phyloP scores from a whole-genome alignment of 2,113 vertebrate species.

The Melanocharis versteri region DNA sequence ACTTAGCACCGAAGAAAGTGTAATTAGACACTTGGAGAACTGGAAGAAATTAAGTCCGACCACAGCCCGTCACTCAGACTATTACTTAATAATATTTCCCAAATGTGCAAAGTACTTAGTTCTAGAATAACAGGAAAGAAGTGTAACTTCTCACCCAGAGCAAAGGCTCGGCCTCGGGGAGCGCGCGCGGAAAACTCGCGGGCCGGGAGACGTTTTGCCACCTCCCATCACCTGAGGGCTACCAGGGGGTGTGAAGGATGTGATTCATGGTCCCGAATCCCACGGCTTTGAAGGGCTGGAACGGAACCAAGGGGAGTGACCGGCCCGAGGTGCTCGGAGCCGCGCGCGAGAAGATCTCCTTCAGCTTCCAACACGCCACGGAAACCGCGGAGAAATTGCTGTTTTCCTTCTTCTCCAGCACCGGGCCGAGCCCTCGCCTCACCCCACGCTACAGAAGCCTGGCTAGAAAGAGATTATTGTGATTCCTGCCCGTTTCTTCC shows the following conservation, averaged over 20 bases:
- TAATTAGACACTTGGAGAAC: constrained; percentile 39
- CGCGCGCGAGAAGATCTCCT: neutral
- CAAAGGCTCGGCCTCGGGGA: neutral
- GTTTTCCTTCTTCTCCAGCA: constrained; percentile 68
- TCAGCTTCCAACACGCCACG: constrained; percentile 28
- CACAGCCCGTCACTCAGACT: constrained; percentile 27
- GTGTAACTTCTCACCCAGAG: neutral
- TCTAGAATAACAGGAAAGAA: constrained; percentile 57
- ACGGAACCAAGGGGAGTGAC: neutral
- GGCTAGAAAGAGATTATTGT: constrained; percentile 72
- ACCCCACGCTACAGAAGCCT: constrained; percentile 11
- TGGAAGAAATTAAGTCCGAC: constrained; percentile 52
- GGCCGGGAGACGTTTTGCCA: neutral
- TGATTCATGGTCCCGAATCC: neutral
- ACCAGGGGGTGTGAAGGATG: neutral
- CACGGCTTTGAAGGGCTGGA: neutral
- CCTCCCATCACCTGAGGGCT: neutral
- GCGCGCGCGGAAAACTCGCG: accelerated
- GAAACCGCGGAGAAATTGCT: constrained; percentile 76
- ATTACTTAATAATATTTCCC: constrained; percentile 57
- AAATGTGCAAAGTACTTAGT: constrained; percentile 55
- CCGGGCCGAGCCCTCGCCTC: constrained; percentile 26
- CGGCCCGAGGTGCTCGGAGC: neutral
- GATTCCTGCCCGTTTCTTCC: constrained; percentile 53
- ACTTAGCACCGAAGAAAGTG: constrained; percentile 32